phyloP scores from a whole-genome alignment of 1,140 invertebrate species.

The Coboldia fuscipes region DNA sequence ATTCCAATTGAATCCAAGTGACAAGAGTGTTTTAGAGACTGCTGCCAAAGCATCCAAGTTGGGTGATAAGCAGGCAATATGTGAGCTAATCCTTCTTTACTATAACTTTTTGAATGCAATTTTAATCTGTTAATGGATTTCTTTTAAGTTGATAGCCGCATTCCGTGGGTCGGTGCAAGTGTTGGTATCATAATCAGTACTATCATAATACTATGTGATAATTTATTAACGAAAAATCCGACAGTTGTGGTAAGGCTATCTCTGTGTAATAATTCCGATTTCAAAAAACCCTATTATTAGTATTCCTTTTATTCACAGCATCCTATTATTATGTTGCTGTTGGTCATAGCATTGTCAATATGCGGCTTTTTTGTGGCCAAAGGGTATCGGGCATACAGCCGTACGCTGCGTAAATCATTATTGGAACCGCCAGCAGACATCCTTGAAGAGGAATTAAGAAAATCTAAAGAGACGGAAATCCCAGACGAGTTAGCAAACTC shows the following conservation, averaged over 20 bases:
- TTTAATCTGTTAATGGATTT: slow-evolving; percentile 3
- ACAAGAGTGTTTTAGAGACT: slow-evolving; percentile 33
- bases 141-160: slow-evolving; percentile 40
- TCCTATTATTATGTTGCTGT: slow-evolving; percentile 32
- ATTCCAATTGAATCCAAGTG: slow-evolving; percentile 41
- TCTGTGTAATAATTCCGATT: slow-evolving; percentile 5
- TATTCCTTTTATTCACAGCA: slow-evolving; percentile 22
- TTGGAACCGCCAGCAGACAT: slow-evolving; percentile 29
- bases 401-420: slow-evolving; percentile 27
- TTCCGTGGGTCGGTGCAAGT: slow-evolving; percentile 52
- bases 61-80: neutral
- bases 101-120: neutral
- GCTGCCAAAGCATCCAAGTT: neutral
- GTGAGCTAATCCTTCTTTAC: neutral
- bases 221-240: slow-evolving; percentile 38
- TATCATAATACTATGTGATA: slow-evolving; percentile 44
- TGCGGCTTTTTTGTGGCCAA: slow-evolving; percentile 32
- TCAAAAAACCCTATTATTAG: neutral
- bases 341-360: slow-evolving; percentile 32
- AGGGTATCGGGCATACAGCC: slow-evolving; percentile 28
- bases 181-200: slow-evolving; percentile 51
- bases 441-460: slow-evolving; percentile 5
- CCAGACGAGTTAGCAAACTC: slow-evolving; percentile 11
- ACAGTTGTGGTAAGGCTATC: slow-evolving; percentile 33
- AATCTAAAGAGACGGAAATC: slow-evolving; percentile 13